Evolutionary conservation across 2,888 invertebrate species (phyloP), one percentile per base, ranked within the genome.

Genomic region (Drosophila siamana): DNA sequence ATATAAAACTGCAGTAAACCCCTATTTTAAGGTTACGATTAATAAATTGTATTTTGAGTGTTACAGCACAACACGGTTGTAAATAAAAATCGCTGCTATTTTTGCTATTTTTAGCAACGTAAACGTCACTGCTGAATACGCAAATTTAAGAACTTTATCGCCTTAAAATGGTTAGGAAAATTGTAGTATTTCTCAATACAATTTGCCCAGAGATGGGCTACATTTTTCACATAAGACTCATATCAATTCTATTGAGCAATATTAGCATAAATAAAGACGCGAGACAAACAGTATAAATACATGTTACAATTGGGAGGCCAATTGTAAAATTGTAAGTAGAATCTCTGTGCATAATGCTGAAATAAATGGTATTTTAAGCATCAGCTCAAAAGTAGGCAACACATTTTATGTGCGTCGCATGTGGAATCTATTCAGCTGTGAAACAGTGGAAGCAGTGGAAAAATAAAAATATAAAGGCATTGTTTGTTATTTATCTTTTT

Each of bases 301-400:
- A 13, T 38, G 15, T 38, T 38, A 38, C 36, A 38, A 38, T 15
- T 38, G 36, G 2, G 36, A 38, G 13, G 6, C 36, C 36, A 15
- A 15, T 38, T 38, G 36, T 15, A 3, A 38, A 38, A 13, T 38
- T 38, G 8, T 38, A 38, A 38, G 13, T 38, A 15, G 36, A 13
- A 15, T 38, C 7, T 13, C 36, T 7, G 13, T 38, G 13, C 13
- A 11, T 38, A 15, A 36, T 13, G 33, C n/a, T n/a, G 22, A 16
- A 28, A 38, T 36, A 33, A 33, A 19, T 19, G 13, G 8, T 24
- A 51, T 24, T 59, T 41, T 15, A n/a, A 36, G 15, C 13, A 16
- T 16, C 52, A 40, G 50, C 40, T 15, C 22, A 59, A 50, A 41
- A 59, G 59, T 59, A 57, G 24, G 52, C 60, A 60, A 60, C 36